phyloP scores from a whole-genome alignment of 2,113 vertebrate genomes.

The Lipotes vexillifer region DNA sequence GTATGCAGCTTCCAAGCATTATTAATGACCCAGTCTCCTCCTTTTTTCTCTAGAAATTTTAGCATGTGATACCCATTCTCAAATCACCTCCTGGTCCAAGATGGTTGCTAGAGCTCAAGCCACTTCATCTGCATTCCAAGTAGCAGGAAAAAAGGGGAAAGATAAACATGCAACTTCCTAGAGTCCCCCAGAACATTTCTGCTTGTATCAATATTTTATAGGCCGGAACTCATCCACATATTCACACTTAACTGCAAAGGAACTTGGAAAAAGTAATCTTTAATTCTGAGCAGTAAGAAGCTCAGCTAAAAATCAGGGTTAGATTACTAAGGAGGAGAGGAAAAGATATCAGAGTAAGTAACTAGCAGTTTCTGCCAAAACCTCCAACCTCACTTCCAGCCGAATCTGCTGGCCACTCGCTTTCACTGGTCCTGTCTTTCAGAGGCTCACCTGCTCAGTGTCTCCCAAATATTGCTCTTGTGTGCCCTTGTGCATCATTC shows the following conservation, averaged over 20 bases:
- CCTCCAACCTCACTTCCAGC: background rate
- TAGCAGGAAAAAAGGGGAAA: background rate
- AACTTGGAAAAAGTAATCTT: background rate
- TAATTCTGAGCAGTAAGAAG: constrained; percentile 3
- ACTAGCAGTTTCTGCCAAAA: background rate
- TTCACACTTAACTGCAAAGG: background rate
- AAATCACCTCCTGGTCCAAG: background rate
- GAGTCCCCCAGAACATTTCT: background rate
- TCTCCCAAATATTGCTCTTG: background rate
- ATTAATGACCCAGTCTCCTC: background rate
- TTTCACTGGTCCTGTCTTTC: background rate
- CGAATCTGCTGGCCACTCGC: background rate
- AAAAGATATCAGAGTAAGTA: background rate
- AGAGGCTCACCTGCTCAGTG: background rate
- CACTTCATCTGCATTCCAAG: background rate
- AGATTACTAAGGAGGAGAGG: background rate
- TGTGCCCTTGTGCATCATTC: background rate
- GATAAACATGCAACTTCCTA: background rate
- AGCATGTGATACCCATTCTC: background rate
- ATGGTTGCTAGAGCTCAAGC: background rate
- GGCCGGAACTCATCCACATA: background rate
- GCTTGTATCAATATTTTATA: background rate
- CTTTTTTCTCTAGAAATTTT: background rate
- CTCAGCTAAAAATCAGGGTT: background rate
- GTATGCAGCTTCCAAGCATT: background rate